Evolutionary conservation across 2,797 vertebrate genomes (phyloP).

Genomic region (Amazonetta brasiliensis): DNA sequence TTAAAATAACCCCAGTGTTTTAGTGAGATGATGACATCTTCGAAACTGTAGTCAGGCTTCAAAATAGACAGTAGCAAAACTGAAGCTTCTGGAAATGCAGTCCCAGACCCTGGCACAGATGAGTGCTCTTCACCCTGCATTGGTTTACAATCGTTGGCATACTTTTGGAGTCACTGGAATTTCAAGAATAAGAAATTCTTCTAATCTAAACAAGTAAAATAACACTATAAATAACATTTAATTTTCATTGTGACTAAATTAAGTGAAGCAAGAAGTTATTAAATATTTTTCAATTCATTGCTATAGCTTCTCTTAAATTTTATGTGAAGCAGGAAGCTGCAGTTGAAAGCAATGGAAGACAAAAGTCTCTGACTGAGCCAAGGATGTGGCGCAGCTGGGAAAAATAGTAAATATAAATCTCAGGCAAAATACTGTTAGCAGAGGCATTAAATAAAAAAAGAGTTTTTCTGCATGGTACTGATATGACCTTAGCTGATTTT

Average conservation of each 20-base stretch:
- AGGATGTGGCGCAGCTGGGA: constrained; percentile 64
- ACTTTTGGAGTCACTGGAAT: constrained; percentile 57
- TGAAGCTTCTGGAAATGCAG: constrained; percentile 56
- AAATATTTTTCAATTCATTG: constrained; percentile 57
- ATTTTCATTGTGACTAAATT: constrained; percentile 65
- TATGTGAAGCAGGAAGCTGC: constrained; percentile 65
- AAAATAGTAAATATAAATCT: constrained; percentile 60
- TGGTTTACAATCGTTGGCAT: constrained; percentile 18
- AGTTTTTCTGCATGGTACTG: constrained; percentile 4
- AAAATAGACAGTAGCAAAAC: constrained; percentile 59
- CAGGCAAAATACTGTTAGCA: background rate
- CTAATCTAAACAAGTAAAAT: constrained; percentile 62
- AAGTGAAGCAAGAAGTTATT: constrained; percentile 48
- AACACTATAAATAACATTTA: constrained; percentile 59
- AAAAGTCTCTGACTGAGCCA: constrained; percentile 60
- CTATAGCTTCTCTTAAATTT: constrained; percentile 48
- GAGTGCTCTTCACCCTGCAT: background rate
- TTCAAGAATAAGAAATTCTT: constrained; percentile 59
- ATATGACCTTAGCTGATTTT: constrained; percentile 1
- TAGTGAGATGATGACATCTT: constrained; percentile 61
- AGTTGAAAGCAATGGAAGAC: constrained; percentile 64
- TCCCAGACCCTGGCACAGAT: constrained; percentile 5
- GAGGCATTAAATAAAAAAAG: constrained; percentile 18
- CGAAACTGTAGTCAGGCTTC: constrained; percentile 53
- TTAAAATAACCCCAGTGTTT: constrained; percentile 53